These are phyloP conservation scores for Noctilio leporinus DNA, from an alignment of 2,113 vertebrate genomes.

Conservation along the genomic window DNA sequence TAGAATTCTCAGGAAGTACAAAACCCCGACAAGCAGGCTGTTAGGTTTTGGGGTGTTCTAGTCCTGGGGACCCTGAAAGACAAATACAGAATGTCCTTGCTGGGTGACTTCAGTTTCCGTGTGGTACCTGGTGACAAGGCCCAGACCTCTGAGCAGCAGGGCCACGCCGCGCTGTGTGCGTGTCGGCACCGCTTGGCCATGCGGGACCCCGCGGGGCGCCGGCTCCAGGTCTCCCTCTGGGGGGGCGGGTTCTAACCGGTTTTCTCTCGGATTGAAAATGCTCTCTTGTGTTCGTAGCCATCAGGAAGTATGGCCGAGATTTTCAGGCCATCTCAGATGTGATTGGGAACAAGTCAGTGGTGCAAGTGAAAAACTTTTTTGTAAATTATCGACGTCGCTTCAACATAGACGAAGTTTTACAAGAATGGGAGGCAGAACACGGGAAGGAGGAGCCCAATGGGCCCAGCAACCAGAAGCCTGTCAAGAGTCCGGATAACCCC, in stretches of 20 bases:
- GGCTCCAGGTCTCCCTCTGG: too few relatives aligned
- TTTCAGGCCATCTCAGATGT: conserved; percentile 98
- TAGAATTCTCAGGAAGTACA: neutral
- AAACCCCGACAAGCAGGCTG: neutral
- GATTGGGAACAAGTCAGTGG: conserved; percentile 97
- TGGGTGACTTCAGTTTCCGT: neutral
- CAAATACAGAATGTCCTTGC: neutral
- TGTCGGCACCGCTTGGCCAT: too few relatives aligned
- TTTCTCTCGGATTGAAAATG: neutral
- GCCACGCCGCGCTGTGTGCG: too few relatives aligned
- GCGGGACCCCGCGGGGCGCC: too few relatives aligned
- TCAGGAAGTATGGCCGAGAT: conserved; percentile 95
- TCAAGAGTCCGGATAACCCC: conserved; percentile 83
- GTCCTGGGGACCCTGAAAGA: neutral
- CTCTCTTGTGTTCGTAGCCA: conserved; percentile 81
- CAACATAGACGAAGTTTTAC: conserved; percentile 96
- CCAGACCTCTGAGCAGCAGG: neutral
- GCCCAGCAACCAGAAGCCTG: conserved; percentile 84
- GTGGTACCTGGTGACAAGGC: neutral
- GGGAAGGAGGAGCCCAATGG: conserved; percentile 86
- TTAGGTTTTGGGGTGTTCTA: neutral
- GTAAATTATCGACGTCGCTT: conserved; percentile 97
- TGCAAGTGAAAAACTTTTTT: conserved; percentile 98
- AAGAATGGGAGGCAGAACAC: conserved; percentile 97
- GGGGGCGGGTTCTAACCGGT: too few relatives aligned